Base-by-base conservation (phyloP, 1,140 invertebrate genomes). In the Augochlora pura region DNA sequence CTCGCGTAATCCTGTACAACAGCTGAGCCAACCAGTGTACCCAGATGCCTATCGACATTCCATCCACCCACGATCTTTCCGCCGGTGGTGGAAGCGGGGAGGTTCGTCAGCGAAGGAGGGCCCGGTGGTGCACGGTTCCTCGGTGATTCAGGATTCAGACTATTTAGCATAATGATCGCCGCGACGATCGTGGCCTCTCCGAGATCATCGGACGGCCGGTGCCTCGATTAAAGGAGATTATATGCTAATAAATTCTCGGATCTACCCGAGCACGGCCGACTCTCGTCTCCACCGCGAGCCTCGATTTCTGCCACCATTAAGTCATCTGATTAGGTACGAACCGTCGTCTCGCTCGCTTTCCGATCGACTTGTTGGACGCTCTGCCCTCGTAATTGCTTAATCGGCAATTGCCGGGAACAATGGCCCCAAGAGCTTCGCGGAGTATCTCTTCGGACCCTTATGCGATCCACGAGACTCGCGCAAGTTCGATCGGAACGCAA, bases 11-110 rank as follows among this genome's bases (percentile, higher is more conserved):
- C 69, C 52, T 79, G 70, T 42, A 46, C 73, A 63, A 79, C 70
- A 75, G 79, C 79, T 75, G 73, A 66, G 60, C 73, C 66, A 57
- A 69, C 71, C 63, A 76, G 71, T 82, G 80, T 71, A 69, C 83
- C 63, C 71, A 65, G 62, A 74, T 78, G 81, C 81, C 82, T 74
- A 81, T 78, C 83, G 77, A 83, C 83, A 85, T 85, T 85, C 84
- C 84, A 83, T 85, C 84, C 81, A 80, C 84, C 84, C 70, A 85
- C 84, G 77, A 83, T 57, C 49, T 42, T 38, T 32, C 49, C 12
- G 59, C n/a, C n/a, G 42, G 42, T 60, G 77, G 39, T 80, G 65
- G 65, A 76, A 80, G 72, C 59, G 65, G 59, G 38, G 65, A 69
- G 32, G 70, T 49, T 73, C 60, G 57, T 59, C 54, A 63, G 54